A percentile compares a stretch with the other conserved stretches of the same genome.
These are phyloP conservation scores for Drosophila aff. DNA, from an alignment of 1,140 invertebrate species.

Conservation along the genomic window DNA sequence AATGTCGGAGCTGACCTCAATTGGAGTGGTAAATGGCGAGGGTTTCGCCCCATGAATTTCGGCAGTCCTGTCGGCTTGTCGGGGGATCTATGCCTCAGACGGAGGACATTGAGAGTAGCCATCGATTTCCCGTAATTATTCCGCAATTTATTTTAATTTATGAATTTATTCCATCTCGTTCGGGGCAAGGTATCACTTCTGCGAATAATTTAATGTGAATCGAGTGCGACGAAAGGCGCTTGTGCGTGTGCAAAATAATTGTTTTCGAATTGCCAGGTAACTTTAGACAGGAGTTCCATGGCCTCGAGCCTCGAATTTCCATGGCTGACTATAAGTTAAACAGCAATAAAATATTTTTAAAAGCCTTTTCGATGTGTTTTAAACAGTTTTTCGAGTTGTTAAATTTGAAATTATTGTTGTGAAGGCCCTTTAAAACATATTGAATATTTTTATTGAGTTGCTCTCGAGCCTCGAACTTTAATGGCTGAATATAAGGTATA, in stretches of 20 bases:
- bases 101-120: conserved; percentile 16
- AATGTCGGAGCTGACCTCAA: conserved; percentile 26
- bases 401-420: background rate
- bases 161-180: conserved; percentile 7
- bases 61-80: background rate
- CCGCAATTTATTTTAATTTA: conserved; percentile 30
- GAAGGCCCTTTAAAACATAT: background rate
- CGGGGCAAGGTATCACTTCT: conserved; percentile 5
- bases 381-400: background rate
- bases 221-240: background rate
- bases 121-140: conserved; percentile 13
- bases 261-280: conserved; percentile 9
- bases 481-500: no score
- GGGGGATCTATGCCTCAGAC: background rate
- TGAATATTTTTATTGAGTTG: background rate
- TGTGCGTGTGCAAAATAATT: conserved; percentile 5
- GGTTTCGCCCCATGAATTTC: conserved; percentile 9
- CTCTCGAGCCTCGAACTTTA: no score
- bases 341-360: background rate
- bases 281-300: background rate
- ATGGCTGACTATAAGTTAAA: background rate
- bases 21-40: conserved; percentile 12
- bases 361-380: background rate
- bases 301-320: background rate
- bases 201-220: conserved; percentile 10